Evolutionary conservation across 2,797 vertebrate genomes (phyloP), one percentile per base, ranked within the genome.

Genomic region (Ambastaia sidthimunki): DNA sequence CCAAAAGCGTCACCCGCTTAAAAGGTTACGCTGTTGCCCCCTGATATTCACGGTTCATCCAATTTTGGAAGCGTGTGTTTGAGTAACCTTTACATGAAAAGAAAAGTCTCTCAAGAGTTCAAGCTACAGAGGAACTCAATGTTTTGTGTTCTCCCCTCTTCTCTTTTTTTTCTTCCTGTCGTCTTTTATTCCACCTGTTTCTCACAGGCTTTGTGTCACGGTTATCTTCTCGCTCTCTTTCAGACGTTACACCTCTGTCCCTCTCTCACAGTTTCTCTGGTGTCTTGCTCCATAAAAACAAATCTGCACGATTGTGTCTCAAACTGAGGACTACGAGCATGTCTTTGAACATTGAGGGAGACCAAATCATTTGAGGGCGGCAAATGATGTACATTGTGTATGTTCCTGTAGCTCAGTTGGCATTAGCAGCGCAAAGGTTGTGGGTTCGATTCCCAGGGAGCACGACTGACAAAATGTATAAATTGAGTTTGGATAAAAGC

Each of bases 61-160:
- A 6, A 73, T 74, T 80, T 81, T 69, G 21, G 10, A 44, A 73
- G 23, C 18, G 34, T 44, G 48, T 66, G 47, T 63, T 76, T 60
- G 54, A 47, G n/a, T 78, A 78, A 84, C 83, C 79, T 84, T 84
- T 75, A 81, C 82, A 81, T 81, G 63, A 78, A 70, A 74, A 74
- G 62, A 34, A 78, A 41, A 57, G 75, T 78, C 74, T 44, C 41
- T 63, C 41, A 18, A 18, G 70, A 74, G 23, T 54, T 74, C 0
- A 55, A 52, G 60, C 57, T 82, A 57, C 19, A 50, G 71, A 69
- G 65, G 47, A 71, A 80, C 73, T 74, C 37, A 44, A 66, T 74
- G 73, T 62, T 74, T 57, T 80, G 68, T 71, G 72, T 7, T 1
- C 50, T 19, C 55, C 59, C 21, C 28, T 2, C 2, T 2, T 44